Base-by-base conservation (phyloP, 2,888 invertebrate genomes). In the Lucinisca nassula region DNA sequence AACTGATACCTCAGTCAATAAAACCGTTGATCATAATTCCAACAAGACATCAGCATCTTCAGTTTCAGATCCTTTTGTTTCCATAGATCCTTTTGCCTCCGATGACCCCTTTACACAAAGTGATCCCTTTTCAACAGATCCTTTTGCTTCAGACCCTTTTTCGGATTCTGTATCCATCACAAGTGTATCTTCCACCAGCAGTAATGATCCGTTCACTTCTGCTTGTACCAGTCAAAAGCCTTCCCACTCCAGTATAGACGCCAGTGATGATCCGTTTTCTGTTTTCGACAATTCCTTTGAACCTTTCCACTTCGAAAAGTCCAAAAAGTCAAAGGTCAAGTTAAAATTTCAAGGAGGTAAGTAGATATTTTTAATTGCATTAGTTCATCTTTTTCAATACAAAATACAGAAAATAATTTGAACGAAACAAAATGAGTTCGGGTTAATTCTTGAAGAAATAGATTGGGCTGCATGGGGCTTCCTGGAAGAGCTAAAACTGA, bases 271-370 rank as follows among this genome's bases (percentile, higher is more conserved):
- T 85, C 92, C 92, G 30, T 92, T 92, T 77, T 88, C 92, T 35
- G 92, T 88, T 73, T 92, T 92, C 75, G 92, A 92, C 84, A 91
- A 90, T n/a, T 87, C 87, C 12, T 82, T 92, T 35, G 87, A 89
- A 51, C 61, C 84, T 32, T 92, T 91, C 81, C 90, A 90, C 88
- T 92, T 90, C 81, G 92, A 92, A 70, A 88, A 84, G 67, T 77
- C 84, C 21, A 77, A 85, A 24, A 89, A 84, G 55, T 51, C 84
- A 27, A 91, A 85, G 67, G 79, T 74, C 61, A 89, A 87, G 70
- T 58, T 82, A 27, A 90, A 90, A 67, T 35, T 35, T 35, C 30
- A 67, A 35, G 67, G 2, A 67, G 67, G 67, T 67, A 67, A 35
- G 67, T 67, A 58, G 40, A 10, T 40, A 10, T 40, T 14, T n/a